Conservation (phyloP, 2,888 invertebrate species). For the Escarpia spicata region DNA sequence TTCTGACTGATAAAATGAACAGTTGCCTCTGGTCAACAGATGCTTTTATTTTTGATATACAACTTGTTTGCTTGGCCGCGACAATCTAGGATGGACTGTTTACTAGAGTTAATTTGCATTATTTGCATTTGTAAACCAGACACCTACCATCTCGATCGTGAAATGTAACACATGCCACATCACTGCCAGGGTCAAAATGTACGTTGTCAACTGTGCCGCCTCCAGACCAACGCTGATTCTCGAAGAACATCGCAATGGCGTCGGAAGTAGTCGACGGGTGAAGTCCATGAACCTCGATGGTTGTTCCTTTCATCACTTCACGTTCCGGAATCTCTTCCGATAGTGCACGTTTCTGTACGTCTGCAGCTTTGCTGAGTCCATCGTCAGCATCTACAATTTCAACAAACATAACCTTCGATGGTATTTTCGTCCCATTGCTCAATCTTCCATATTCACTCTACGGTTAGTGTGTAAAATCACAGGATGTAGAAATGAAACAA, state of each 20-base stretch:
- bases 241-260: neutral
- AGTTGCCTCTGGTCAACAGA: too few species aligned
- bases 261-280: neutral
- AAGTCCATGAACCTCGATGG: neutral
- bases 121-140: neutral
- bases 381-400: neutral
- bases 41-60: too few species aligned
- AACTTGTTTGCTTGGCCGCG: too few species aligned
- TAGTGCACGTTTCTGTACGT: neutral
- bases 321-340: neutral
- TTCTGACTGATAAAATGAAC: too few species aligned
- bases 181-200: neutral
- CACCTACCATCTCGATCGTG: neutral
- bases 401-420: neutral
- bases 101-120: neutral
- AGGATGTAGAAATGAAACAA: too few species aligned
- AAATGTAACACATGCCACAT: neutral
- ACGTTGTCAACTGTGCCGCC: neutral
- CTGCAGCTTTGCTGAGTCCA: neutral
- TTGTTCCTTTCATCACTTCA: neutral
- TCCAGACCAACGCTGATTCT: neutral
- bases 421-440: neutral
- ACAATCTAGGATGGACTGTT: neutral
- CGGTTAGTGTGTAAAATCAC: too few species aligned
- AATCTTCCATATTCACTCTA: too few species aligned